These are phyloP conservation scores for Heliconius cydno DNA, from an alignment of 2,888 invertebrate species.

Conservation along the genomic window DNA sequence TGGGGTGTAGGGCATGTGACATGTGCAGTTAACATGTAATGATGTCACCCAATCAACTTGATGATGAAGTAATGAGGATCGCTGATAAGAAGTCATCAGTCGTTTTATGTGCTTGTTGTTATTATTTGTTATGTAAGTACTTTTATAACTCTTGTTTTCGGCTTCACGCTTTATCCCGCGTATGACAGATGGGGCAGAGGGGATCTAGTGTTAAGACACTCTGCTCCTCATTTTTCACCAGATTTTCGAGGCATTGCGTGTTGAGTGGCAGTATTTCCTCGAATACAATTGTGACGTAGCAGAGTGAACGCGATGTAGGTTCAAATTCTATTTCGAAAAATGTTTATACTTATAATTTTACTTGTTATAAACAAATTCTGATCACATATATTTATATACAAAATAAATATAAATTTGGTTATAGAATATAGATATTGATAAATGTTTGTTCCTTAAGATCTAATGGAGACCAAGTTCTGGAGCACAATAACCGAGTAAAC, in stretches of 20 bases:
- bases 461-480: neutral
- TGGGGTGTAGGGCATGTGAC: constrained; percentile 22
- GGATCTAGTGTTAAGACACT: too few species aligned
- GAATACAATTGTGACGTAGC: neutral
- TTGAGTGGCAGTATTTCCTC: too few species aligned
- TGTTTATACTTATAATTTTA: neutral
- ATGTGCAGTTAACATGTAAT: constrained; percentile 1
- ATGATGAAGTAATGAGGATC: constrained; percentile 4
- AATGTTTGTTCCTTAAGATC: neutral
- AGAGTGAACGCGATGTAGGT: neutral
- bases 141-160: neutral
- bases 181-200: too few species aligned
- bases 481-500: neutral
- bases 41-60: constrained; percentile 24
- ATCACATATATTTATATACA: neutral
- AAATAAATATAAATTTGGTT: neutral
- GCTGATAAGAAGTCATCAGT: constrained; percentile 13
- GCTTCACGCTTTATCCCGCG: too few species aligned
- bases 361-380: neutral
- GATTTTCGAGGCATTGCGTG: too few species aligned
- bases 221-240: too few species aligned
- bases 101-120: neutral
- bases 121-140: neutral
- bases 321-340: neutral
- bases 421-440: neutral